phyloP scores from a whole-genome alignment of 1,140 invertebrate genomes.

The Ruditapes philippinarum region DNA sequence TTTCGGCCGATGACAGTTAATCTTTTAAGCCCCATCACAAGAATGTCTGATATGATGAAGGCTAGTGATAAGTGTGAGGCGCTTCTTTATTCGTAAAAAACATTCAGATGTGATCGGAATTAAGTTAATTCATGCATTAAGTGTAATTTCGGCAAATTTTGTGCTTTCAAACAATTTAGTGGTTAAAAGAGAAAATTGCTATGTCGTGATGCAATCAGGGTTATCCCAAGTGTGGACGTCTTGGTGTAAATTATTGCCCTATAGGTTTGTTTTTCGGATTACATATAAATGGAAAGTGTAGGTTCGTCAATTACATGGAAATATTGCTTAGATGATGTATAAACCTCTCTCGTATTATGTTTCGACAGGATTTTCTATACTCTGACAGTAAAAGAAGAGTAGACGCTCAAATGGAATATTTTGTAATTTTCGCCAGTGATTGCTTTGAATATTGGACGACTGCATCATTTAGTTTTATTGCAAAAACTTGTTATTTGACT shows the following conservation, averaged over 20 bases:
- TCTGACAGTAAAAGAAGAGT: conserved; percentile 1
- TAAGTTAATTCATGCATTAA: conserved; percentile 70
- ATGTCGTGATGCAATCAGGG: conserved; percentile 64
- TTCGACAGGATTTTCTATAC: background rate
- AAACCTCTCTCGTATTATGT: background rate
- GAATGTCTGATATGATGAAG: conserved; percentile 49
- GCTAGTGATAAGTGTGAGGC: conserved; percentile 46
- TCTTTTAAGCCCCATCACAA: conserved; percentile 65
- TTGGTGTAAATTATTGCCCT: conserved; percentile 53
- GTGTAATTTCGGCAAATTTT: conserved; percentile 64
- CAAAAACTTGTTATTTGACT: conserved; percentile 55
- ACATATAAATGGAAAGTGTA: conserved; percentile 63
- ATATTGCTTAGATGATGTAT: conserved; percentile 45
- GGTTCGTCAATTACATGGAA: conserved; percentile 32
- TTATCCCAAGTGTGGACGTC: conserved; percentile 51
- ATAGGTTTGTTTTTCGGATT: conserved; percentile 43
- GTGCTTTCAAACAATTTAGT: conserved; percentile 68
- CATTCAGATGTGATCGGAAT: conserved; percentile 36
- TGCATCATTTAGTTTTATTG: conserved; percentile 50
- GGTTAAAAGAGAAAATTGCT: conserved; percentile 65
- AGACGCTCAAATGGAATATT: conserved; percentile 31
- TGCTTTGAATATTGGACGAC: conserved; percentile 23
- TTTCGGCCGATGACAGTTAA: conserved; percentile 63
- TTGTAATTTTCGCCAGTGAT: conserved; percentile 33
- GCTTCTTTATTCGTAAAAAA: conserved; percentile 33